phyloP scores from a whole-genome alignment of 2,113 vertebrate genomes.

The Diphyllodes magnificus region DNA sequence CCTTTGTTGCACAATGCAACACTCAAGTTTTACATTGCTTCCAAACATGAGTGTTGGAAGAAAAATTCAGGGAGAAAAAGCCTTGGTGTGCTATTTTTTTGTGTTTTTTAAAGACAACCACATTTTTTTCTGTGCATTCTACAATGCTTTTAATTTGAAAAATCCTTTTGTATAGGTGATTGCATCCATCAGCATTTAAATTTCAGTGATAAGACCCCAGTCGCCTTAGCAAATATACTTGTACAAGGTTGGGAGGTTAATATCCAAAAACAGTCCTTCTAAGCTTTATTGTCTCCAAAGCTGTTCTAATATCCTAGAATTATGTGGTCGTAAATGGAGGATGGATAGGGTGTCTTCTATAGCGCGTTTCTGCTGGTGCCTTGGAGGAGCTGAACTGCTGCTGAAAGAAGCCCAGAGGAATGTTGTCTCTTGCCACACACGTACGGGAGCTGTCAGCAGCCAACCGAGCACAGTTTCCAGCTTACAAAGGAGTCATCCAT shows the following conservation, averaged over 20 bases:
- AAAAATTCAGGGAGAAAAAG: not conserved
- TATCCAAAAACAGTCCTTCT: not conserved
- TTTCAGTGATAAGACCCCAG: not conserved
- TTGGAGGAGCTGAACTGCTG: not conserved
- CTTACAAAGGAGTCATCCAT: not conserved
- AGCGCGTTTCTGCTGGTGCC: not conserved
- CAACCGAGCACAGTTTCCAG: not conserved
- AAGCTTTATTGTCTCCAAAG: not conserved
- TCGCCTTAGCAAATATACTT: not conserved
- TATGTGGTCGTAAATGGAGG: not conserved
- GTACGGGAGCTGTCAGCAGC: not conserved
- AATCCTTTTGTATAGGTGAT: not conserved
- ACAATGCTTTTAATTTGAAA: not conserved
- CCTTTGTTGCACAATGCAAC: not conserved
- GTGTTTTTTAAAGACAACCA: not conserved
- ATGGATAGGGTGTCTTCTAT: not conserved
- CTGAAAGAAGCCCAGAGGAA: not conserved
- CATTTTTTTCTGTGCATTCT: not conserved
- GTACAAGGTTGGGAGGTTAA: not conserved
- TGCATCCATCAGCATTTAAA: not conserved
- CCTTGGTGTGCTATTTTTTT: not conserved
- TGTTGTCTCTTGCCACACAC: fast-evolving
- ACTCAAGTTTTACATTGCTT: not conserved
- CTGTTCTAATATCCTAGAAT: not conserved
- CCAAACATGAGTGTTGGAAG: not conserved